Evolutionary conservation across 2,113 vertebrate species (phyloP).

Genomic region (Cavia porcellus): DNA sequence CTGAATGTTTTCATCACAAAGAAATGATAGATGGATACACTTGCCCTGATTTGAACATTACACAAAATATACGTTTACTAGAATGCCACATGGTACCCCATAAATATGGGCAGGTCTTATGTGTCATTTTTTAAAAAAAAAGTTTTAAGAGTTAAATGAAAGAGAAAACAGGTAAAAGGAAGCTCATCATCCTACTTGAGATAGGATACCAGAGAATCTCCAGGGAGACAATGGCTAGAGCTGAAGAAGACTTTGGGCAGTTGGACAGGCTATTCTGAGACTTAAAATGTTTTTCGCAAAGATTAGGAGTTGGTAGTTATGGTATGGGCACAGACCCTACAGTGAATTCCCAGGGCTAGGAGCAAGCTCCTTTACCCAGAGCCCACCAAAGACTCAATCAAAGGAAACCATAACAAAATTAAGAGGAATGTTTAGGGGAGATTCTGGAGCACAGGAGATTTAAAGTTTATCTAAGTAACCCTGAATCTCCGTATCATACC

Average conservation of each 20-base stretch:
- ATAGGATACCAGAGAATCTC: background rate
- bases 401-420: background rate
- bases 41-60: background rate
- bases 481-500: background rate
- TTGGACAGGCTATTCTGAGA: background rate
- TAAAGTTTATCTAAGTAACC: conserved; percentile 1
- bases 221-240: background rate
- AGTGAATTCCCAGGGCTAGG: background rate
- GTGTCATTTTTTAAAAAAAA: background rate
- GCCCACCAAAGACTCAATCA: background rate
- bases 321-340: background rate
- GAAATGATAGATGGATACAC: background rate
- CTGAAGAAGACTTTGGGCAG: background rate
- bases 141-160: background rate
- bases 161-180: background rate
- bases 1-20: background rate
- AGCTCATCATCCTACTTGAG: background rate
- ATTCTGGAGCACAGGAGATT: background rate
- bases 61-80: background rate
- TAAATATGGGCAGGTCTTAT: background rate
- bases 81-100: background rate
- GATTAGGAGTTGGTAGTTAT: background rate
- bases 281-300: conserved; percentile 41
- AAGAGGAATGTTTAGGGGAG: background rate
- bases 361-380: background rate